A percentile compares a stretch with the other conserved stretches of the same genome.
Evolutionary conservation across 1,140 invertebrate genomes (phyloP).

Genomic region (Brachionus plicatilis): DNA sequence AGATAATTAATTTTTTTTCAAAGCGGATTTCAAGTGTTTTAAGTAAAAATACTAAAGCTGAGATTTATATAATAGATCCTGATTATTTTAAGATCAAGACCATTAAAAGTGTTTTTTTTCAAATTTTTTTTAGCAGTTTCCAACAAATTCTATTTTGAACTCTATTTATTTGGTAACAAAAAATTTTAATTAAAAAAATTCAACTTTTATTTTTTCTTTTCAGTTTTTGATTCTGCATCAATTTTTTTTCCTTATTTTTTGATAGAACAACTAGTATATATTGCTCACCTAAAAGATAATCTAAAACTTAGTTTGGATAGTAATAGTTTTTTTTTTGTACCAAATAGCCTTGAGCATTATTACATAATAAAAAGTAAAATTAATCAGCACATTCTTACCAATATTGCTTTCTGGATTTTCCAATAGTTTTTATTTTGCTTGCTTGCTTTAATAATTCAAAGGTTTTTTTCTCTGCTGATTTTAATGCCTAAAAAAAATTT

Average conservation of each 20-base stretch:
- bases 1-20: neutral
- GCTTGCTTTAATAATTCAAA: slow-evolving; percentile 87
- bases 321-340: neutral
- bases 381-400: slow-evolving; percentile 49
- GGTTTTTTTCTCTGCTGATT: slow-evolving; percentile 90
- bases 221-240: too few species aligned
- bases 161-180: too few species aligned
- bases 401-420: slow-evolving; percentile 75
- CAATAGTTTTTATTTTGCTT: slow-evolving; percentile 66
- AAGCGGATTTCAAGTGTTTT: neutral
- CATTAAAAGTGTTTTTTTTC: neutral
- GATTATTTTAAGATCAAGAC: neutral
- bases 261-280: too few species aligned
- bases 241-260: too few species aligned
- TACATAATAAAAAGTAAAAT: neutral
- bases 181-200: too few species aligned
- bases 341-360: neutral
- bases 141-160: too few species aligned
- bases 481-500: slow-evolving; percentile 65
- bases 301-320: neutral
- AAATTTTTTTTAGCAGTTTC: neutral
- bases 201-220: too few species aligned
- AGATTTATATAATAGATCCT: neutral
- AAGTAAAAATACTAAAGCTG: neutral
- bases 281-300: neutral